A percentile compares a stretch with the other conserved stretches of the same genome.
phyloP scores from a whole-genome alignment of 2,888 invertebrate species.

The Zygogramma bicolorata region DNA sequence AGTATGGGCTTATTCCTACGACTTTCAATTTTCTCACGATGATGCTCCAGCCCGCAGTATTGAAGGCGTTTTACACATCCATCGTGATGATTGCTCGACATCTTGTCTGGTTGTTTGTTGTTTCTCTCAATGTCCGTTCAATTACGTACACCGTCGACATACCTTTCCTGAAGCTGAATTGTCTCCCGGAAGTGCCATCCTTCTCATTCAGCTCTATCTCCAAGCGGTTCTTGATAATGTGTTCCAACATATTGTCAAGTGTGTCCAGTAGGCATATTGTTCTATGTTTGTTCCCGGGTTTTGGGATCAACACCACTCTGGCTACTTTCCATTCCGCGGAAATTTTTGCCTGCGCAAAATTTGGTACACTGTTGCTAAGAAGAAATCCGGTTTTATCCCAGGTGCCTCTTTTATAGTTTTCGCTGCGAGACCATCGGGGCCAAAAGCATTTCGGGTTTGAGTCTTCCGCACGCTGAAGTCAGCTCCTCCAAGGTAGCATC shows the following conservation, averaged over 20 bases:
- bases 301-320: constrained; percentile 15
- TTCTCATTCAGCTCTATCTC: background rate
- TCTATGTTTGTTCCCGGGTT: background rate
- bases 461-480: background rate
- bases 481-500: background rate
- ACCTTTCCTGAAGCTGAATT: background rate
- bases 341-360: background rate
- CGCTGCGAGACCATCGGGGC: background rate
- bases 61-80: constrained; percentile 4
- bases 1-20: background rate
- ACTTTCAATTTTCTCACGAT: background rate
- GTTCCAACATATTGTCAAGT: background rate
- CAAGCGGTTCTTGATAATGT: background rate
- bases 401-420: background rate
- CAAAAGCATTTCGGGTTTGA: constrained; percentile 8
- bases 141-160: background rate
- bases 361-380: background rate
- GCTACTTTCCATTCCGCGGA: background rate
- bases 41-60: background rate
- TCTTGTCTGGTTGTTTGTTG: background rate
- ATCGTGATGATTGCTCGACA: constrained; percentile 1
- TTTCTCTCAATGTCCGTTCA: background rate
- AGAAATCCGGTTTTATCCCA: background rate
- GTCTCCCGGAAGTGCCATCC: background rate
- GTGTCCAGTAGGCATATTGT: background rate